phyloP scores from a whole-genome alignment of 2,797 vertebrate species.

The Phyllotis vaccarum region DNA sequence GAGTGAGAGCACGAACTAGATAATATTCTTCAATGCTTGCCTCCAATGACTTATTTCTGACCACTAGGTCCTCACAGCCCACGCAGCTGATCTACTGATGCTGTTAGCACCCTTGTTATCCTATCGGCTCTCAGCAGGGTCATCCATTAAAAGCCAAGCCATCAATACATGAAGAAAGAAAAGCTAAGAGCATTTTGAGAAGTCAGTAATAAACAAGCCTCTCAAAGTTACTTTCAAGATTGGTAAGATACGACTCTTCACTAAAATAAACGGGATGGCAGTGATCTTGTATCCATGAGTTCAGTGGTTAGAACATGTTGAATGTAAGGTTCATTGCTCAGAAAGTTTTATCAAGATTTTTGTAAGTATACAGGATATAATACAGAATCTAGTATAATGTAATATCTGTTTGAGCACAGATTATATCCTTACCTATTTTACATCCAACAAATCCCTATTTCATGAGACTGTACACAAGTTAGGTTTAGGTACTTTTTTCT shows the following conservation, averaged over 20 bases:
- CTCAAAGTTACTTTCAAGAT: slow-evolving; percentile 4
- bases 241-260: not conserved
- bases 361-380: not conserved
- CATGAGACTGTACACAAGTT: not conserved
- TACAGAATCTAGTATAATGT: not conserved
- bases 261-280: not conserved
- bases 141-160: not conserved
- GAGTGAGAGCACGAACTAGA: not conserved
- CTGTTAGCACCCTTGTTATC: not conserved
- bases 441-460: not conserved
- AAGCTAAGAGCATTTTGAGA: not conserved
- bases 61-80: not conserved
- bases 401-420: not conserved
- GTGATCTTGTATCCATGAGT: not conserved
- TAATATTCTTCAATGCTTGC: not conserved
- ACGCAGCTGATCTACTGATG: too few species aligned
- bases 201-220: not conserved
- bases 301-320: not conserved
- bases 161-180: not conserved
- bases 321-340: not conserved
- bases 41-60: not conserved
- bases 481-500: not conserved
- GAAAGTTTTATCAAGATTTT: slow-evolving; percentile 32
- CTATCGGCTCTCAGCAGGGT: not conserved
- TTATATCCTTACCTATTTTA: not conserved